A percentile compares a stretch with the other conserved stretches of the same genome.
Conservation (phyloP, 1,140 invertebrate genomes). For the Dolichoris vasculosae region DNA sequence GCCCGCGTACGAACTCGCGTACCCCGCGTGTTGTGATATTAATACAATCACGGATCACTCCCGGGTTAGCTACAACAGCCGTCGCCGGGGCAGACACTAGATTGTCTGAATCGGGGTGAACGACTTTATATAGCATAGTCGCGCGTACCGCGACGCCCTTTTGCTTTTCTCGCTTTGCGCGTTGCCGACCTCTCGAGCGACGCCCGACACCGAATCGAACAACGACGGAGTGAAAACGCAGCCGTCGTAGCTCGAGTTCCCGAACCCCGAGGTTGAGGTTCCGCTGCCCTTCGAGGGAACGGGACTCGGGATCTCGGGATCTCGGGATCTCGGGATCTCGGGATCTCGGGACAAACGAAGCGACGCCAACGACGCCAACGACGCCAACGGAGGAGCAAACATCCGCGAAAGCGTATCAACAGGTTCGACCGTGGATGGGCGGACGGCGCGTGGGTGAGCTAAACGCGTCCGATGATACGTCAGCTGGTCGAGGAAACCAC, state of each 20-base stretch:
- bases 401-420: slow-evolving; percentile 30
- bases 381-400: no score
- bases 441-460: not conserved
- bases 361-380: not conserved
- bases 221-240: not conserved
- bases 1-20: no score
- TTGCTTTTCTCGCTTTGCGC: slow-evolving; percentile 15
- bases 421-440: slow-evolving; percentile 20
- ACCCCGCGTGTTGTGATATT: slow-evolving; percentile 74
- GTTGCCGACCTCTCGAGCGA: not conserved
- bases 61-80: slow-evolving; percentile 60
- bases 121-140: slow-evolving; percentile 73
- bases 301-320: not conserved
- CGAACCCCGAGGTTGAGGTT: no score
- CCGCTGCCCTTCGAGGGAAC: not conserved
- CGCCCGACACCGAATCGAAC: not conserved
- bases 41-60: slow-evolving; percentile 75
- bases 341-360: not conserved
- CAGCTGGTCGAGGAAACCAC: not conserved
- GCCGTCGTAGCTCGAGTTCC: not conserved
- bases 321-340: not conserved
- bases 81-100: slow-evolving; percentile 74
- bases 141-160: not conserved
- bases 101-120: slow-evolving; percentile 76
- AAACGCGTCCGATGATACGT: not conserved